Evolutionary conservation across 2,797 vertebrate species (phyloP), one percentile per base, ranked within the genome.

Genomic region (Poeciliopsis infans): DNA sequence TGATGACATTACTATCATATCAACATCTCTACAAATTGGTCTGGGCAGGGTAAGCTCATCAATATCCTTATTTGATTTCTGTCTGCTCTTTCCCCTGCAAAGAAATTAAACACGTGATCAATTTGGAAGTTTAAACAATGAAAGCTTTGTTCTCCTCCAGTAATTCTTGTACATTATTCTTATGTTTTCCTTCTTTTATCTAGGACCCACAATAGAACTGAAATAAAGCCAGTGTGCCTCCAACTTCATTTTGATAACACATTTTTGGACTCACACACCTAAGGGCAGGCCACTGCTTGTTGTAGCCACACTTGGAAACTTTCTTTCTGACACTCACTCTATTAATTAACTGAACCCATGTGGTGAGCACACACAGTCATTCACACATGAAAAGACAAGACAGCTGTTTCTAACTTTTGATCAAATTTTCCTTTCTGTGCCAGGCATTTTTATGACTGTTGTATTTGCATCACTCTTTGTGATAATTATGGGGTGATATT

Each of bases 321-420:
- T 79, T 87, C 71, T 79, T 79, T 83, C 77, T 79, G 82, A 84
- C 83, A 70, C 75, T 0, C 74, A 55, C 78, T 66, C 64, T 86
- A 88, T 86, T 91, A 89, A 92, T 93, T 83, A 81, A 47, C 10
- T 12, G 74, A 36, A 41, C 76, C 47, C 87, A 80, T 41, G 13
- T 82, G 77, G 75, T 28, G 74, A 88, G 88, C 81, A 87, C 85
- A 86, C 83, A 84, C 83, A 80, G 28, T 39, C 80, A 49, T 72
- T 74, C 71, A 72, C 51, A 33, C 49, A 75, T 2, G 53, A 61
- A 23, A 41, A 83, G 49, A 82, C 31, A 3, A 49, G 57, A 87
- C 90, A 89, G 83, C 90, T 93, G 92, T 85, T 91, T 88, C 72
- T 80, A 77, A 72, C 83, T 86, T 87, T 85, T 31, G 71, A 71